Evolutionary conservation across 2,888 invertebrate genomes (phyloP).

Genomic region (Danaus chrysippus): DNA sequence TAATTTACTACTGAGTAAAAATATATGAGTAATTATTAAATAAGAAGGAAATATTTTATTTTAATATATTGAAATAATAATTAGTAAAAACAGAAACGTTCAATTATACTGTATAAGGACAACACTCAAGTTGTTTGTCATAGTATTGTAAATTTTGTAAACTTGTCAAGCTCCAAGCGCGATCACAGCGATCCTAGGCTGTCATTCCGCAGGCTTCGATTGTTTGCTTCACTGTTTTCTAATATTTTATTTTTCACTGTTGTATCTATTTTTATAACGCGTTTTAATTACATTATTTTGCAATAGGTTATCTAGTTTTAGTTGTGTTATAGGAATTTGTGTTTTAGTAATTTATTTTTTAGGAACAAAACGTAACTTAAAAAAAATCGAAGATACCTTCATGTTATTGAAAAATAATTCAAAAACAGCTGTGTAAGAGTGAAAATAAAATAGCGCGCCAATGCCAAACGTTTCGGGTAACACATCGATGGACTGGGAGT

Average conservation of each 20-base stretch:
- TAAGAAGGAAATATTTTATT: too few species aligned
- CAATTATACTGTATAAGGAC: constrained; percentile 10
- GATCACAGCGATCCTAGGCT: constrained; percentile 20
- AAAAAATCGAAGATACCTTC: constrained; percentile 35
- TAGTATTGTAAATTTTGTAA: constrained; percentile 9
- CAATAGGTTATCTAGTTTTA: constrained; percentile 32
- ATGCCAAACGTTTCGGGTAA: constrained; percentile 57
- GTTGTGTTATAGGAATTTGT: constrained; percentile 14
- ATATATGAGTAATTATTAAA: too few species aligned
- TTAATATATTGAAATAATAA: too few species aligned
- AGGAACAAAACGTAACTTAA: constrained; percentile 30
- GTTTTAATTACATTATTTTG: constrained; percentile 37
- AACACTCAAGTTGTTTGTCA: not conserved
- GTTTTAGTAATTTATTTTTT: constrained; percentile 23
- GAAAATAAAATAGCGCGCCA: constrained; percentile 50
- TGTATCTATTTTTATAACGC: constrained; percentile 34
- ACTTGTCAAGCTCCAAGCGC: constrained; percentile 7
- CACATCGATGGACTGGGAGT: constrained; percentile 41
- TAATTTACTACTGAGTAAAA: too few species aligned
- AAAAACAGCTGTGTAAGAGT: constrained; percentile 39
- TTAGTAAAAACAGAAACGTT: not conserved
- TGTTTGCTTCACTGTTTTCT: constrained; percentile 67
- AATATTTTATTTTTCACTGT: constrained; percentile 57
- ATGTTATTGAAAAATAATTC: constrained; percentile 36
- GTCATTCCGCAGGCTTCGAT: constrained; percentile 66